phyloP scores from a whole-genome alignment of 2,797 vertebrate species.

The Enteromius argenteus region DNA sequence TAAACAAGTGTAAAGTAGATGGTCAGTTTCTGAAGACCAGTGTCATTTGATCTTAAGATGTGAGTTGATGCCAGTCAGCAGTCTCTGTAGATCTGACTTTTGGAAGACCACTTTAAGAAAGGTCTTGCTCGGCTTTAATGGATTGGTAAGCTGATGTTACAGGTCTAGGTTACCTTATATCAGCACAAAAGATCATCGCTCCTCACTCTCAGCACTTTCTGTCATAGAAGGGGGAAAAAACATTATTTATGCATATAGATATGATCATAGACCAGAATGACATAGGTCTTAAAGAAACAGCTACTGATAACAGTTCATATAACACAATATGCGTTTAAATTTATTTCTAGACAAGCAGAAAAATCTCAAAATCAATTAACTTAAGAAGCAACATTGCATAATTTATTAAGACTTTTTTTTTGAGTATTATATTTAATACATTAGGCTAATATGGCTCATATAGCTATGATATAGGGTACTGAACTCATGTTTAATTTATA shows the following conservation, averaged over 20 bases:
- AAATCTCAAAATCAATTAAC: neutral
- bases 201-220: slow-evolving; percentile 31
- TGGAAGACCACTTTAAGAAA: slow-evolving; percentile 40
- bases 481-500: neutral
- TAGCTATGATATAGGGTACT: neutral
- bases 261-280: neutral
- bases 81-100: slow-evolving; percentile 19
- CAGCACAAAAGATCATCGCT: slow-evolving; percentile 39
- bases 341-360: neutral
- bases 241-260: slow-evolving; percentile 20
- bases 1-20: neutral
- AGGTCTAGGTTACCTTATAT: slow-evolving; percentile 16
- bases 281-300: neutral
- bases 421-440: neutral
- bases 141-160: slow-evolving; percentile 38
- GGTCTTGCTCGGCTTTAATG: slow-evolving; percentile 38
- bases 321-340: neutral
- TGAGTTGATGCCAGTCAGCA: slow-evolving; percentile 45
- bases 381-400: neutral
- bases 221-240: neutral
- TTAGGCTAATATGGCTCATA: neutral
- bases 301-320: neutral
- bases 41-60: slow-evolving; percentile 41
- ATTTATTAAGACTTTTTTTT: neutral
- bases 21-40: neutral